Percentiles rank a stretch among this genome's conserved stretches.
Evolutionary conservation across 1,140 invertebrate genomes (phyloP).

Genomic region (Cydia strobilella): DNA sequence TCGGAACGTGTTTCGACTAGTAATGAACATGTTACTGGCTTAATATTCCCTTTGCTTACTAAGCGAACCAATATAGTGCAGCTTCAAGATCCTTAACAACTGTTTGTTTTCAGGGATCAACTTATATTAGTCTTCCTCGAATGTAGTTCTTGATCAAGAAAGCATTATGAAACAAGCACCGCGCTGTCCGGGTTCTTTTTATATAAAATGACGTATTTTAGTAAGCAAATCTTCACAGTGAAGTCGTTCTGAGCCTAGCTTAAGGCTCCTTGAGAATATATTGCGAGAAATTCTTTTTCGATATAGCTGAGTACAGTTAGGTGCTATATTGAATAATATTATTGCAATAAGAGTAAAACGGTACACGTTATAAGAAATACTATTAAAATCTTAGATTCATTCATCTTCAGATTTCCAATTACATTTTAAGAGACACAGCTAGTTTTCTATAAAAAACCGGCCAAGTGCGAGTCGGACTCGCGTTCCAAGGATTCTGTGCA

Average conservation of each 20-base stretch:
- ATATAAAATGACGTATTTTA: neutral
- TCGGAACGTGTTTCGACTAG: constrained; percentile 5
- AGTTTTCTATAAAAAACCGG: too few relatives aligned
- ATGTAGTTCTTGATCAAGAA: neutral
- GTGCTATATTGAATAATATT: neutral
- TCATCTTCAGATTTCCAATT: neutral
- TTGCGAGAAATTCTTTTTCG: neutral
- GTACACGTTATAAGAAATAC: neutral
- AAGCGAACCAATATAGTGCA: neutral
- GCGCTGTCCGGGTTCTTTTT: neutral
- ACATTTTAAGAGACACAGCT: too few relatives aligned
- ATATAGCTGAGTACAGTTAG: neutral
- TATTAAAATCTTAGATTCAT: neutral
- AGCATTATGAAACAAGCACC: neutral
- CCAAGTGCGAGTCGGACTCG: too few relatives aligned
- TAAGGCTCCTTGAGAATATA: neutral
- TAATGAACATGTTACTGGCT: neutral
- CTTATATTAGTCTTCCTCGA: neutral
- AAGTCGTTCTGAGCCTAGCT: neutral
- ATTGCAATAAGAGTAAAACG: neutral
- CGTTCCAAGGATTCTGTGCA: too few relatives aligned
- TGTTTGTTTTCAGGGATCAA: neutral
- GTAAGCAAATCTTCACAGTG: neutral
- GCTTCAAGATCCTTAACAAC: neutral
- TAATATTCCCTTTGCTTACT: neutral